Evolutionary conservation across 2,797 vertebrate species (phyloP), one percentile per base, ranked within the genome.

Genomic region (Anabas testudineus): DNA sequence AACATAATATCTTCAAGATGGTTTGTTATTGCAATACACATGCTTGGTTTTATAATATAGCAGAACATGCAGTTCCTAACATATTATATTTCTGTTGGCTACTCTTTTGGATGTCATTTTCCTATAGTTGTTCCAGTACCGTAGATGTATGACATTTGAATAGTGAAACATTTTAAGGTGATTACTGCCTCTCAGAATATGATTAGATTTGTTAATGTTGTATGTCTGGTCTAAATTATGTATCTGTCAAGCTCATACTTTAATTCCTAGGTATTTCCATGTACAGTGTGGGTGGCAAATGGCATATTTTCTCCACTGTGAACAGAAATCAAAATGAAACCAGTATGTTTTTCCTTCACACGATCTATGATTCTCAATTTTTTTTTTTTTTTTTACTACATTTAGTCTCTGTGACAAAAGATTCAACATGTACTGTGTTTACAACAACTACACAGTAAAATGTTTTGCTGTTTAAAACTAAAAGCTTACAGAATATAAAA

Each of bases 21-120:
- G 28, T 57, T 41, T 3, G 18, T 49, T 51, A 58, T 71, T 54
- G 21, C 10, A 55, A 71, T 62, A 72, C 48, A 32, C 16, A 49
- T 8, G 7, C 1, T 13, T 58, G 24, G 14, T 7, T 42, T 52
- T 16, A 10, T 24, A 62, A 19, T 49, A 46, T 26, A 24, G 22
- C 64, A 34, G 55, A 60, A 4, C 22, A 24, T 5, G n/a, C 28
- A 14, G 39, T 46, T 21, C 67, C 28, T 26, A 8, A 56, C 2
- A 7, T 24, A 15, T 63, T 34, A 37, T 46, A 7, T 30, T 54
- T 55, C 8, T 68, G 2, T 18, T 55, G 4, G 8, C 15, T 39
- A 7, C 8, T 37, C 9, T 36, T 45, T 49, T 30, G 37, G 8
- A 34, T 49, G 39, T 22, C 14, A 22, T 42, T 22, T n/a, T n/a